Conservation (phyloP, 2,797 vertebrate species). For the Brachyrhaphis roseni region DNA sequence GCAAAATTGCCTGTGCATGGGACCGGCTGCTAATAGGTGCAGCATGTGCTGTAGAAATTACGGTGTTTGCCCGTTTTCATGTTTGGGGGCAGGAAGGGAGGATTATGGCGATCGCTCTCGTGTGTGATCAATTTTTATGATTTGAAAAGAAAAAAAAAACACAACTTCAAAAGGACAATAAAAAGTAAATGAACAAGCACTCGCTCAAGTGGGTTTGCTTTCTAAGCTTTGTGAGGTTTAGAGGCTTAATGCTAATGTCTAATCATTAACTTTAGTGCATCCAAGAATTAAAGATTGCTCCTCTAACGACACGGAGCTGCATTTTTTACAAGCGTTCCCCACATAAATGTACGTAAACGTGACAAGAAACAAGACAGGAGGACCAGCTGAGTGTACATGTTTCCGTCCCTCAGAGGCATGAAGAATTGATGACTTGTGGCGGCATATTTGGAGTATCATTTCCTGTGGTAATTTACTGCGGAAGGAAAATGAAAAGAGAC, state of each 20-base stretch:
- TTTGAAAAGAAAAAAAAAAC: slow-evolving; percentile 16
- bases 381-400: slow-evolving; percentile 49
- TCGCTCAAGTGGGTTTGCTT: slow-evolving; percentile 16
- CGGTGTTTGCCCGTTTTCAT: slow-evolving; percentile 30
- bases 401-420: slow-evolving; percentile 59
- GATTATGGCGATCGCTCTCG: slow-evolving; percentile 37
- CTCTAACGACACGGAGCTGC: background rate
- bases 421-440: slow-evolving; percentile 73
- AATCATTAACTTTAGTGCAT: slow-evolving; percentile 11
- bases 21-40: slow-evolving; percentile 44
- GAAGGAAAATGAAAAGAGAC: slow-evolving; percentile 8
- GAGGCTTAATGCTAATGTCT: background rate
- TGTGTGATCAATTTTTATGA: slow-evolving; percentile 20
- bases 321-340: slow-evolving; percentile 14
- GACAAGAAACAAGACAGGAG: slow-evolving; percentile 35
- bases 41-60: slow-evolving; percentile 46
- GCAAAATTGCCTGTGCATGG: slow-evolving; percentile 44
- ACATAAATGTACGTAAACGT: slow-evolving; percentile 28
- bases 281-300: background rate
- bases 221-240: background rate
- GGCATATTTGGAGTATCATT: slow-evolving; percentile 77
- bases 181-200: background rate
- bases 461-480: slow-evolving; percentile 68
- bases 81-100: background rate
- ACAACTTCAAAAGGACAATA: slow-evolving; percentile 1